Base-by-base conservation (phyloP, 2,888 invertebrate species). In the Gortyna flavago region DNA sequence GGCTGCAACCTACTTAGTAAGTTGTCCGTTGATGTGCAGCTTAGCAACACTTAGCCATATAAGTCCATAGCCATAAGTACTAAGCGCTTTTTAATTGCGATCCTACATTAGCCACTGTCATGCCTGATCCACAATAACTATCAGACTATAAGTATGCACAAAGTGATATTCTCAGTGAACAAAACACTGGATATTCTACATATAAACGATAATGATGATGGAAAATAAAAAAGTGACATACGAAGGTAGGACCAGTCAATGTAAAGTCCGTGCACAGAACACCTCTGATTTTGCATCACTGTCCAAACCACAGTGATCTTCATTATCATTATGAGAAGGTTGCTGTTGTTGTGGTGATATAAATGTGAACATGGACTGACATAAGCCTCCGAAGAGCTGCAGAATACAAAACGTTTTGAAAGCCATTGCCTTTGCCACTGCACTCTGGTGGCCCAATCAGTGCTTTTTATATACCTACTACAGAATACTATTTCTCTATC, bases 1-100 rank as follows among this genome's bases (percentile, higher is more conserved):
- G 75, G 61, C 73, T 57, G 54, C 71, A 76, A 80, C 68, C 82
- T 71, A 72, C 68, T 74, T 85, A 66, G 61, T 67, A 41, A 64
- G 32, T 48, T 72, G 32, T 59, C 69, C 2, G 54, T 32, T 61
- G n/a, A 41, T 62, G 65, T 25, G 44, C 59, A 71, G 25, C 72
- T 72, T 69, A 51, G 51, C 48, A 59, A 68, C 38, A 59, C 70
- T 70, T 54, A 51, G 21, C 25, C 54, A 16, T 59, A 35, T n/a
- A n/a, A n/a, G n/a, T n/a, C n/a, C n/a, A n/a, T 54, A 51, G 21
- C 25, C 54, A 16, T 59, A 35, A 29, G 38, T 21, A 62, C 66
- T 59, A 69, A 70, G 41, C 32, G 44, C 0, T 48, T 48, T 73
- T 59, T 65, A 65, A 65, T 66, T n/a, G 64, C 32, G 4, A 9